Base-by-base conservation (phyloP, 2,888 invertebrate species). In the Trimorus sp. region DNA sequence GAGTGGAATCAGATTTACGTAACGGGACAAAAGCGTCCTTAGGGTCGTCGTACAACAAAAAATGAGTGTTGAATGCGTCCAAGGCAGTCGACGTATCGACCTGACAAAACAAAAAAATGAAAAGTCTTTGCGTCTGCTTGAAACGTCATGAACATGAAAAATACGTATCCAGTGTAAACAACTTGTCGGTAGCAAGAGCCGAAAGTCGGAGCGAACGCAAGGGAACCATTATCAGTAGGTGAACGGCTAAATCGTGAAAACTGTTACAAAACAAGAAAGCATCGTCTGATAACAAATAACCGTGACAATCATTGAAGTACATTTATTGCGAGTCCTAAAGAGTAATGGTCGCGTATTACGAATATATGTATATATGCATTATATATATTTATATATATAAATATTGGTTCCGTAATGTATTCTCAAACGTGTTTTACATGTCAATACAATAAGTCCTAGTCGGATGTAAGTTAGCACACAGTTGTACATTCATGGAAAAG, bases 381-480 rank as follows among this genome's bases (percentile, higher is more conserved):
- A 14, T 62, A 49, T 48, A 51, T 65, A 40, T 9, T 8, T 40
- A 15, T 53, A 45, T 62, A 26, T 54, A 73, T 56, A 54, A 71
- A 45, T 54, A 54, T 53, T 53, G 48, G 45, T 62, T 62, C 37
- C 54, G 53, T 56, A 49, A 48, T 11, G 11, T 38, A 56, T 37
- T 45, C 7, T 56, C 62, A 58, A 58, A 53, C 53, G 58, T 56
- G 26, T 65, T 65, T 58, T 40, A 51, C 59, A 51, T 54, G n/a
- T 73, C 26, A 42, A 45, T 71, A 71, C 62, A 62, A 62, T 71
- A 71, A 71, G 11, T 45, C 45, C 62, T 42, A 62, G 60, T 71
- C 54, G 26, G 53, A 53, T 14, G 53, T 16, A 53, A 53, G 7
- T 53, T 53, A 36, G 51, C 40, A 66, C n/a, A 66, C 65, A 53